Evolutionary conservation across 53 echinoderm and acorn worm genomes (phyloP).

Genomic region (Paracentrotus lividus): DNA sequence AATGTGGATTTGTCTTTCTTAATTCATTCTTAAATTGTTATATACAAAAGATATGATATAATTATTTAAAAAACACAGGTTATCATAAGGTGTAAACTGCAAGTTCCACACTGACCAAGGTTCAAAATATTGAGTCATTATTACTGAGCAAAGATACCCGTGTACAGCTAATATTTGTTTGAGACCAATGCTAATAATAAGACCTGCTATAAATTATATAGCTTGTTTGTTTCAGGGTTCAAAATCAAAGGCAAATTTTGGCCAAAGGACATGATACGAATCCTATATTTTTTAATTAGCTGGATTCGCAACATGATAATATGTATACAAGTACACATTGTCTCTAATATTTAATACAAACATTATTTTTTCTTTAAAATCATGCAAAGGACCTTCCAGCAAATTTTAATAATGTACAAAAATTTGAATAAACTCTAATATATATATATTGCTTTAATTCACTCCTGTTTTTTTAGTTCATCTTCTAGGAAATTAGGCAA

Average conservation of each 20-base stretch:
- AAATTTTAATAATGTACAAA: too few relatives aligned
- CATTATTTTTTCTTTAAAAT: too few relatives aligned
- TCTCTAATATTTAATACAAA: too few relatives aligned
- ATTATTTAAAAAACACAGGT: neutral
- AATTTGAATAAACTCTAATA: too few relatives aligned
- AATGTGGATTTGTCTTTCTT: neutral
- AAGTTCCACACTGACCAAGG: neutral
- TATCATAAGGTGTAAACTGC: neutral
- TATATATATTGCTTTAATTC: too few relatives aligned
- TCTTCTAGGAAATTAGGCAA: too few relatives aligned
- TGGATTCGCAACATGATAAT: neutral
- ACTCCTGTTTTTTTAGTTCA: too few relatives aligned
- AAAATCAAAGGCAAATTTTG: neutral
- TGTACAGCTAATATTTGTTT: conserved; percentile 55
- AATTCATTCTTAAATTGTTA: neutral
- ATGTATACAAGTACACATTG: neutral
- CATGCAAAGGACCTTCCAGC: too few relatives aligned
- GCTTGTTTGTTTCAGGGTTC: neutral
- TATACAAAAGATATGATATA: too few relatives aligned
- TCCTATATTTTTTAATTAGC: neutral
- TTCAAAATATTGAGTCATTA: conserved; percentile 3
- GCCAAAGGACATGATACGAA: neutral
- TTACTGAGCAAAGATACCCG: neutral
- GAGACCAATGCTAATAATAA: neutral
- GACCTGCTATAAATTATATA: neutral